A percentile compares a stretch with the other conserved stretches of the same genome.
These are phyloP conservation scores for Drosophila recens DNA, from an alignment of 2,888 invertebrate genomes.

Conservation along the genomic window DNA sequence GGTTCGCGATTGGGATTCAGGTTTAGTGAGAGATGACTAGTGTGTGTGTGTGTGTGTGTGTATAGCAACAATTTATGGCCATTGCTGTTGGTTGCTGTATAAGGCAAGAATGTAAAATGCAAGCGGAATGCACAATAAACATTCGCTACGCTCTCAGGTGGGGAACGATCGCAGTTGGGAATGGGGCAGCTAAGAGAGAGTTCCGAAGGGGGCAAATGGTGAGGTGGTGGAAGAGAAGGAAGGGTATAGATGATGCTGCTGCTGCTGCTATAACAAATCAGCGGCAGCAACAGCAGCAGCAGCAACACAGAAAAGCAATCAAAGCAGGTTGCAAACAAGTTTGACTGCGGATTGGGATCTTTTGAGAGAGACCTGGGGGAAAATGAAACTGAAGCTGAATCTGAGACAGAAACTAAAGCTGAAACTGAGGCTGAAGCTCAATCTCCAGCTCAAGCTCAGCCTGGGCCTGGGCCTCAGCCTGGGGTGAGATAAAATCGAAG, in stretches of 20 bases:
- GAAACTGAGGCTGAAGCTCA: constrained; percentile 16
- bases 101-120: constrained; percentile 74
- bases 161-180: constrained; percentile 44
- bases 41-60: constrained; percentile 26
- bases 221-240: background rate
- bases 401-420: constrained; percentile 12
- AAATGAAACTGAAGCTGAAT: constrained; percentile 5
- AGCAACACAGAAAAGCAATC: constrained; percentile 74
- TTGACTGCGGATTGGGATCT: constrained; percentile 33
- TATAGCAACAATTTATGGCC: constrained; percentile 58
- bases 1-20: constrained; percentile 35
- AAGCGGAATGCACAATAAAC: constrained; percentile 82
- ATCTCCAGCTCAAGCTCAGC: constrained; percentile 9
- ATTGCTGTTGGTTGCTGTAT: constrained; percentile 45
- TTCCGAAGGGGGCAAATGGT: background rate
- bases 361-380: constrained; percentile 4
- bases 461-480: constrained; percentile 29
- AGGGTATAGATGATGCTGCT: constrained; percentile 5
- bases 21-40: constrained; percentile 12
- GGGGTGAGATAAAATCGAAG: constrained; percentile 58
- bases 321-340: constrained; percentile 79
- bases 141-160: constrained; percentile 76
- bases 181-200: constrained; percentile 24
- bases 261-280: constrained; percentile 24
- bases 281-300: constrained; percentile 49